Evolutionary conservation across 2,888 invertebrate genomes (phyloP), one percentile per base, ranked within the genome.

Genomic region (Hoplodrina ambigua): DNA sequence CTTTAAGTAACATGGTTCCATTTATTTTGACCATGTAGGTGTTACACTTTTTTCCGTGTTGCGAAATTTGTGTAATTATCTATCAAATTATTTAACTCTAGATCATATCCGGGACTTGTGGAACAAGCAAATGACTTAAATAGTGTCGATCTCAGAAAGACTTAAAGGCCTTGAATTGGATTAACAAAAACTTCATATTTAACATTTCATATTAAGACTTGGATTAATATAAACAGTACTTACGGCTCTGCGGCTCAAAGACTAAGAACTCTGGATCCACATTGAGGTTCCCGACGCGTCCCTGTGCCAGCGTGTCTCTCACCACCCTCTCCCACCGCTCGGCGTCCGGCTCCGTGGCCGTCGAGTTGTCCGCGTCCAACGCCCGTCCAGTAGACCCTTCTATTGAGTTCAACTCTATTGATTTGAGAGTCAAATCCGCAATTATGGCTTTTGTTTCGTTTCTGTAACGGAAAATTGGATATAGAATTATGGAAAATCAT

Each of bases 201-300:
- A 25, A 25, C 25, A 25, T 25, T 25, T 2, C 1, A 25, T 25
- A 25, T 25, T 25, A n/a, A n/a, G n/a, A n/a, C n/a, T 25, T 25
- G 2, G 25, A 25, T n/a, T 17, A 54, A 30, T 15, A 7, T 19
- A 49, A n/a, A 11, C 4, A 61, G 20, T 5, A 96, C 97, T 97
- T 91, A 98, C 98, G 95, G 88, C 97, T 96, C 75, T 96, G 96
- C 2, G 98, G 97, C 86, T 97, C 97, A 84, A 98, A 97, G 64
- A 97, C 96, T 72, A 98, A 93, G 89, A 97, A 98, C 72, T 97
- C 97, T 0, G 98, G 98, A 91, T 99, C 98, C 0, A 99, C 97
- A 33, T 97, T 97, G 1, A 99, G 92, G 44, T 97, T 97, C 1
- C 98, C 99, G 10, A 98, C 97, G 85, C 96, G 96, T 7, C 98